These are phyloP conservation scores for Trachymyrmex septentrionalis DNA, from an alignment of 1,140 invertebrate species.

Conservation along the genomic window DNA sequence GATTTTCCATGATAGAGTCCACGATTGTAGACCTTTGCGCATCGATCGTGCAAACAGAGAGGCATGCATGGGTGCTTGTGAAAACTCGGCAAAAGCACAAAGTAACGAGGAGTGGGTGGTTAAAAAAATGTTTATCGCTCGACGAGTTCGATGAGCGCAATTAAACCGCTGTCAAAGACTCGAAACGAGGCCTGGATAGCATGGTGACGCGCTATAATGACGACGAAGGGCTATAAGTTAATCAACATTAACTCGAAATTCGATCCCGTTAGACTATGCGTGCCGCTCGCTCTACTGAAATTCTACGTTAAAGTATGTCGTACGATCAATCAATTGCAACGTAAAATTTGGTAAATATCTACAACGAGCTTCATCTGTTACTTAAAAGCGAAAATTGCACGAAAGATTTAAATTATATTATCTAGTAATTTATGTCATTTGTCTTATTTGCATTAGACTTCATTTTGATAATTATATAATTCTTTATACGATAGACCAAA, in stretches of 20 bases:
- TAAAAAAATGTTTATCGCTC: constrained; percentile 64
- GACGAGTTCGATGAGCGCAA: constrained; percentile 65
- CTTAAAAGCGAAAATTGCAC: constrained; percentile 14
- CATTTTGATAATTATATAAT: constrained; percentile 3
- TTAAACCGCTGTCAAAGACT: constrained; percentile 63
- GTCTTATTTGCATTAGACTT: neutral
- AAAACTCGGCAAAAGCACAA: constrained; percentile 61
- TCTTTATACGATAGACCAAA: too few species aligned
- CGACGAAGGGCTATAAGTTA: constrained; percentile 65
- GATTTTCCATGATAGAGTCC: constrained; percentile 54
- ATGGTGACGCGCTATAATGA: constrained; percentile 47
- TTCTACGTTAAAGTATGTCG: constrained; percentile 53
- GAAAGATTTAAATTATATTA: constrained; percentile 29
- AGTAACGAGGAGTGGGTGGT: constrained; percentile 44
- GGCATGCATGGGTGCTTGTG: constrained; percentile 39
- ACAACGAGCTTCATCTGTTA: constrained; percentile 10
- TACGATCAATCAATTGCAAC: constrained; percentile 50
- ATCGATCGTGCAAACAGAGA: constrained; percentile 62
- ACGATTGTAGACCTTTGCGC: constrained; percentile 56
- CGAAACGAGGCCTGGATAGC: constrained; percentile 49
- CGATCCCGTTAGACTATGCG: constrained; percentile 30
- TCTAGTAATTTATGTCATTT: too few species aligned
- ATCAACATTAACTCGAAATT: constrained; percentile 69
- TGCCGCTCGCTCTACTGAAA: constrained; percentile 33
- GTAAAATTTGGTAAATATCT: constrained; percentile 66